Base-by-base conservation (phyloP, 2,113 vertebrate genomes). In the Rhinoderma darwinii region DNA sequence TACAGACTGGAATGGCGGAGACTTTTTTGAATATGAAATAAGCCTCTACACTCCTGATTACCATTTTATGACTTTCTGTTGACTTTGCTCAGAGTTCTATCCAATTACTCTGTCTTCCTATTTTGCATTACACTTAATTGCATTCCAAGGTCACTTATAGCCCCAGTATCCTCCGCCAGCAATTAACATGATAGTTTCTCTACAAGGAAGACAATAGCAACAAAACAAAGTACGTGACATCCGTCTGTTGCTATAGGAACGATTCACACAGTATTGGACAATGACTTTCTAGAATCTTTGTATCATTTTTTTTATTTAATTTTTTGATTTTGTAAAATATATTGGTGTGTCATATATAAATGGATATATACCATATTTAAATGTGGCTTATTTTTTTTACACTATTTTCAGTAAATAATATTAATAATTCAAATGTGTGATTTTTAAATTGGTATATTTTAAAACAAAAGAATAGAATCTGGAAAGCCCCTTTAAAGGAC, bases 131-230 rank as follows among this genome's bases (percentile, higher is more conserved):
- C 30, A 74, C 77, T 87, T 87, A 87, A 87, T 87, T 87, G 79
- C 86, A 56, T 87, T 82, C 70, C 86, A 87, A 87, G 86, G 86
- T 87, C 86, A 87, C 79, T 82, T 56, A 73, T 87, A 87, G 50
- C 86, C 79, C 68, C 72, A 87, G 76, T 87, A 82, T 87, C 79
- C 79, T 82, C 79, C 56, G 86, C 86, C 41, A 75, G 78, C 79
- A 87, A 87, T 87, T 87, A 87, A 87, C 79, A 87, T 82, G 70
- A 82, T 87, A 75, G 78, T 82, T 87, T 87, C 50, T 87, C 86
- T 82, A 82, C 78, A 75, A 80, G 68, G 70, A 82, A 87, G 86
- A 87, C 78, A 82, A 87, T 47, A 82, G 86, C 51, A 87, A 82
- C 50, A 87, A 87, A 87, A 87, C 30, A 87, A 87, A 82, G 39